Percentiles rank a stretch among this genome's conserved stretches.
Evolutionary conservation across 1,140 invertebrate genomes (phyloP).

Genomic region (Orchesella cincta): DNA sequence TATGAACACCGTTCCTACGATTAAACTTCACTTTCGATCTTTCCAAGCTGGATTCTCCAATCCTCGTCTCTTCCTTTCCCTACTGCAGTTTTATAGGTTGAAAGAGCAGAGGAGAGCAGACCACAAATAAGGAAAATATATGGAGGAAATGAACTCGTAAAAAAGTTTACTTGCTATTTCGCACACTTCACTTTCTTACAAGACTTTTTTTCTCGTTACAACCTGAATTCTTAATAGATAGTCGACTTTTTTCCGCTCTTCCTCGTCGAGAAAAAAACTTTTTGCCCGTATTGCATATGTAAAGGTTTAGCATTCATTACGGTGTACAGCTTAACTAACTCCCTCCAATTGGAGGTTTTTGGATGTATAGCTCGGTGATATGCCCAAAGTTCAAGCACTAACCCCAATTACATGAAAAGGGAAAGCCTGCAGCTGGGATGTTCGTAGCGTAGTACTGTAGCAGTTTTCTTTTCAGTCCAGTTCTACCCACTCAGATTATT

Average conservation of each 20-base stretch:
- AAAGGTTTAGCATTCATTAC: background rate
- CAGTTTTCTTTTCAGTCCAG: no score
- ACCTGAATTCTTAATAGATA: constrained; percentile 3
- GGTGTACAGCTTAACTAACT: no score
- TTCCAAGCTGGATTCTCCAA: background rate
- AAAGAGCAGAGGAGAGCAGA: no score
- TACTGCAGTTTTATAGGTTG: background rate
- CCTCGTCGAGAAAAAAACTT: constrained; percentile 10
- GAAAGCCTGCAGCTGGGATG: constrained; percentile 6
- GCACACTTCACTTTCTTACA: background rate
- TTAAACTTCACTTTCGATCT: background rate
- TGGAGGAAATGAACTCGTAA: background rate
- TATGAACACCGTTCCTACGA: background rate
- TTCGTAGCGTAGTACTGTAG: no score
- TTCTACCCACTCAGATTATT: no score
- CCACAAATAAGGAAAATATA: no score
- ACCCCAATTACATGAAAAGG: constrained; percentile 19
- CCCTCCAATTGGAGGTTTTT: no score
- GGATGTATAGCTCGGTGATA: no score
- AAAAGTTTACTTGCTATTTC: background rate
- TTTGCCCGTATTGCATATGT: background rate
- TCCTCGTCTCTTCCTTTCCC: background rate
- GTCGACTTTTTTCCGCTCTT: background rate
- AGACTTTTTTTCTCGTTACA: background rate
- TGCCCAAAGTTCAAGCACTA: no score